These are phyloP conservation scores for Lepus oiostolus DNA, from an alignment of 2,797 vertebrate genomes.

Conservation along the genomic window DNA sequence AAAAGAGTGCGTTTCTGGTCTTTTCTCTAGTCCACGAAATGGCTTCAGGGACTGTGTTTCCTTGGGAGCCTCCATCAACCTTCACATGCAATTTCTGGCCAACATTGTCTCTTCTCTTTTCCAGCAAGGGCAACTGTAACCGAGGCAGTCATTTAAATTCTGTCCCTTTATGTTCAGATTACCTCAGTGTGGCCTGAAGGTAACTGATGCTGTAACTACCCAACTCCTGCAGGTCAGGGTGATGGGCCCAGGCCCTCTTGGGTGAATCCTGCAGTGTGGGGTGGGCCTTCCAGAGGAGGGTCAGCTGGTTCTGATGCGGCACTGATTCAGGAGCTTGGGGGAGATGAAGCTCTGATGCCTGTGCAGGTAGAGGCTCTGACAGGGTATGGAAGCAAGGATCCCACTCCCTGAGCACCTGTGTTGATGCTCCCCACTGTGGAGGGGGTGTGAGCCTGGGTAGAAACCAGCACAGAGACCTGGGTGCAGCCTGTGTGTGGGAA, in stretches of 20 bases:
- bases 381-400: not conserved
- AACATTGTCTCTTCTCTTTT: not conserved
- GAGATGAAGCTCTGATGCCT: not conserved
- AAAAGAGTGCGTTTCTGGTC: not conserved
- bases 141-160: constrained; percentile 57
- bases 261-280: not conserved
- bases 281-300: not conserved
- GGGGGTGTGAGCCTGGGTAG: too few species aligned
- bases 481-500: not conserved
- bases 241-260: not conserved
- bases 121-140: constrained; percentile 20
- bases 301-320: not conserved
- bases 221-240: not conserved
- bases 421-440: not conserved
- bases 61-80: not conserved
- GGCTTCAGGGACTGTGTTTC: constrained; percentile 22
- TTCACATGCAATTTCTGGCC: not conserved
- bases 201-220: not conserved
- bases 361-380: not conserved
- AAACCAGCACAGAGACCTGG: not conserved
- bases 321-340: not conserved
- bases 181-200: not conserved
- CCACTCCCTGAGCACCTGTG: not conserved
- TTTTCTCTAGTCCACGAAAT: not conserved
- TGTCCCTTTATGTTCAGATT: not conserved